Evolutionary conservation across 2,888 invertebrate species (phyloP).

Genomic region (Cheilosia vulpina): DNA sequence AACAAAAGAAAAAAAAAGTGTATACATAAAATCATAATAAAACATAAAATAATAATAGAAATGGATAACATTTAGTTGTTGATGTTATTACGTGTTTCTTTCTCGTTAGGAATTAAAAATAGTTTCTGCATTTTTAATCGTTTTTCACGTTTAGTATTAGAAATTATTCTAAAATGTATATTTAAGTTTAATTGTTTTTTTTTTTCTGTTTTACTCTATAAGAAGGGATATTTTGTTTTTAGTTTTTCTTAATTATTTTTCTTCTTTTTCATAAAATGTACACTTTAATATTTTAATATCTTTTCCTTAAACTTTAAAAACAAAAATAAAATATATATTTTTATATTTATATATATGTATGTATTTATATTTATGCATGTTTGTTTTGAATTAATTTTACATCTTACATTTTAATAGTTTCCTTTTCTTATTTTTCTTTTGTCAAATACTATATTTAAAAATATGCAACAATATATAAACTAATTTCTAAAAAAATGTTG

Average conservation of each 20-base stretch:
- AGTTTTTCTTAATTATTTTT: slow-evolving; percentile 26
- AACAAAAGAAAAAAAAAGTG: slow-evolving; percentile 52
- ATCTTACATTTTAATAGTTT: slow-evolving; percentile 69
- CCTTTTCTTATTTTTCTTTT: slow-evolving; percentile 43
- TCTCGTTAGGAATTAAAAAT: slow-evolving; percentile 65
- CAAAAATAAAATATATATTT: slow-evolving; percentile 21
- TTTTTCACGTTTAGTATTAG: slow-evolving; percentile 58
- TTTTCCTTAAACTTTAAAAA: slow-evolving; percentile 57
- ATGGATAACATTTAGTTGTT: slow-evolving; percentile 66
- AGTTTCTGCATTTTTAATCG: slow-evolving; percentile 35
- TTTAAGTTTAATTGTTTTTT: slow-evolving; percentile 68
- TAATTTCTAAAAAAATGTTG: slow-evolving; percentile 69
- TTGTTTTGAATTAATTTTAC: slow-evolving; percentile 72
- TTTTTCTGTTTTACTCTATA: slow-evolving; percentile 45
- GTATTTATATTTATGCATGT: slow-evolving; percentile 58
- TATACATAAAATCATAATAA: slow-evolving; percentile 62
- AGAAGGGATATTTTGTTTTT: slow-evolving; percentile 57
- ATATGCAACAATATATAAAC: slow-evolving; percentile 75
- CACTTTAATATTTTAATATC: slow-evolving; percentile 71
- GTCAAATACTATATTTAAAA: slow-evolving; percentile 72
- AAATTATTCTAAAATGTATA: slow-evolving; percentile 73
- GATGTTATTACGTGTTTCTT: slow-evolving; percentile 56
- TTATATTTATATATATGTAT: slow-evolving; percentile 29
- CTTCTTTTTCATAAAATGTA: slow-evolving; percentile 57
- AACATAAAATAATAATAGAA: slow-evolving; percentile 55